Evolutionary conservation across 2,888 invertebrate genomes (phyloP).

Genomic region (Yponomeuta sedellus): DNA sequence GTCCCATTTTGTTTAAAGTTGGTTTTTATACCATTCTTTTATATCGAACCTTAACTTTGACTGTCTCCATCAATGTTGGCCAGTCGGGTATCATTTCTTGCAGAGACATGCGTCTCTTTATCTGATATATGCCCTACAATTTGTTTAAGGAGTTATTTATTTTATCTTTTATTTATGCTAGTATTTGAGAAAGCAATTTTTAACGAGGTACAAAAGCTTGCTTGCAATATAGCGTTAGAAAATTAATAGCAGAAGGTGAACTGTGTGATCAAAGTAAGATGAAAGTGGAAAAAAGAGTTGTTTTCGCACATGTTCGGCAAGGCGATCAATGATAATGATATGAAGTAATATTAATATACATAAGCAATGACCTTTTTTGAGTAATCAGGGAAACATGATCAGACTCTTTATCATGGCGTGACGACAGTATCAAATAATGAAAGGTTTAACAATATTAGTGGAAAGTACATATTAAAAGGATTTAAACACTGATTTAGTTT

Average conservation of each 20-base stretch:
- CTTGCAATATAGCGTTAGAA: not conserved
- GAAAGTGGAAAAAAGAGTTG: not conserved
- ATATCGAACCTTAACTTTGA: slow-evolving; percentile 82
- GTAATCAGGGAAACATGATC: no score
- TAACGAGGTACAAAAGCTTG: not conserved
- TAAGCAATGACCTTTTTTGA: no score
- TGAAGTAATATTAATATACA: no score
- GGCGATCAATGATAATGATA: no score
- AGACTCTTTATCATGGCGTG: no score
- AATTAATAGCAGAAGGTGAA: not conserved
- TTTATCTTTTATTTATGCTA: slow-evolving; percentile 8
- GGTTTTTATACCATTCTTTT: slow-evolving; percentile 48
- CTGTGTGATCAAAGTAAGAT: not conserved
- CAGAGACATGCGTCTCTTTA: slow-evolving; percentile 81
- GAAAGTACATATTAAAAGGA: no score
- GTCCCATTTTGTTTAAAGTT: slow-evolving; percentile 2
- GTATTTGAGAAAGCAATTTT: slow-evolving; percentile 9
- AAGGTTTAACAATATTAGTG: no score
- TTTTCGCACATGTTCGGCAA: no score
- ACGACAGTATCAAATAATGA: no score
- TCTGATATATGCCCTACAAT: slow-evolving; percentile 82
- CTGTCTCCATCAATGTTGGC: slow-evolving; percentile 82
- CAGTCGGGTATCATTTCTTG: slow-evolving; percentile 86
- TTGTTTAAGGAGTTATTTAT: slow-evolving; percentile 34
- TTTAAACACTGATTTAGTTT: no score